phyloP scores from a whole-genome alignment of 2,888 invertebrate species.

The Pseudanteris insignis region DNA sequence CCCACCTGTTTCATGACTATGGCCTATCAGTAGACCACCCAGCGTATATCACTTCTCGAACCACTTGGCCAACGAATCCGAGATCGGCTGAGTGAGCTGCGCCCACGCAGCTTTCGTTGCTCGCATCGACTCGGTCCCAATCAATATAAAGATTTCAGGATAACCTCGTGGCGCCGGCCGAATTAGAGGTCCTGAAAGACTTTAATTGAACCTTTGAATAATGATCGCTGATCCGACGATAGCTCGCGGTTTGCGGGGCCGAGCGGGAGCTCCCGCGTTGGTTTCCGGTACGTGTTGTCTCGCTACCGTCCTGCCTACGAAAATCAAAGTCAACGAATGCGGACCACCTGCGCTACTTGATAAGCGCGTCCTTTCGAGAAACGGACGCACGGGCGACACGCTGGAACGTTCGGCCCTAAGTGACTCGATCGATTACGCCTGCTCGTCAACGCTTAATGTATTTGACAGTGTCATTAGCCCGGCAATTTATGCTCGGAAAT shows the following conservation, averaged over 20 bases:
- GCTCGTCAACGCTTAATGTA: slow-evolving; percentile 17
- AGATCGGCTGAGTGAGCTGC: slow-evolving; percentile 59
- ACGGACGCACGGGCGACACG: background rate
- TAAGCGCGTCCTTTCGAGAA: slow-evolving; percentile 31
- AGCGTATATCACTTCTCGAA: slow-evolving; percentile 58
- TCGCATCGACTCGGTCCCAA: slow-evolving; percentile 59
- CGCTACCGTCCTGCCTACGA: slow-evolving; percentile 34
- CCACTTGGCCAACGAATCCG: slow-evolving; percentile 56
- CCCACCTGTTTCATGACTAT: slow-evolving; percentile 55
- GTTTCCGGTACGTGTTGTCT: slow-evolving; percentile 27
- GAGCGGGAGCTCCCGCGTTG: slow-evolving; percentile 33
- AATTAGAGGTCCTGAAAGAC: slow-evolving; percentile 61
- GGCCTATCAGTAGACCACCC: slow-evolving; percentile 59
- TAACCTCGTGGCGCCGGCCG: slow-evolving; percentile 58
- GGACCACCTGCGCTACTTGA: slow-evolving; percentile 38
- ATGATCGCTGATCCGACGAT: slow-evolving; percentile 61
- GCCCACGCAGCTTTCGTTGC: slow-evolving; percentile 54
- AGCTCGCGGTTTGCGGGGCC: slow-evolving; percentile 27
- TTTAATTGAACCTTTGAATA: slow-evolving; percentile 66
- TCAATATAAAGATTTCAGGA: slow-evolving; percentile 61
- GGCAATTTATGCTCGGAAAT: slow-evolving; percentile 21
- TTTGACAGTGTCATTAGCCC: slow-evolving; percentile 4
- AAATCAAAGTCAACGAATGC: slow-evolving; percentile 31
- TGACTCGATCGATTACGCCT: slow-evolving; percentile 19
- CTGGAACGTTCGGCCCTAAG: slow-evolving; percentile 2